Conservation (phyloP, 1,140 invertebrate genomes). For the Patella vulgata region DNA sequence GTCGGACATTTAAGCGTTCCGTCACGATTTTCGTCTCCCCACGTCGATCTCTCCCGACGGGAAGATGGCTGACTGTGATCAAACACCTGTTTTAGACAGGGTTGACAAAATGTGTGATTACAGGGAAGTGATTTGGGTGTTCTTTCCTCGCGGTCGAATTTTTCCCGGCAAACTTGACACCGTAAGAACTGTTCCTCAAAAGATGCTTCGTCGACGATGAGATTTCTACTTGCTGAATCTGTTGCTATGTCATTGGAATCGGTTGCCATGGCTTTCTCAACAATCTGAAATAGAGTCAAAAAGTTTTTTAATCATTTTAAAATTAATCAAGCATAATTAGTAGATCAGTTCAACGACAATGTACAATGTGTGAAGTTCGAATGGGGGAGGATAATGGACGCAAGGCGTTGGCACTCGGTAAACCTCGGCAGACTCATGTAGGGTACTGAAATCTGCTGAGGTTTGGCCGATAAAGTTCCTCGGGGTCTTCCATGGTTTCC, state of each 20-base stretch:
- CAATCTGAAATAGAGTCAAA: slow-evolving; percentile 8
- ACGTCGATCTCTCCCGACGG: slow-evolving; percentile 28
- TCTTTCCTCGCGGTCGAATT: slow-evolving; percentile 47
- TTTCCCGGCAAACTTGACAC: slow-evolving; percentile 56
- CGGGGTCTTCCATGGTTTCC: too few relatives aligned
- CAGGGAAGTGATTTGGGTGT: slow-evolving; percentile 56
- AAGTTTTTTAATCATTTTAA: neutral
- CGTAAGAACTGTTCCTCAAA: slow-evolving; percentile 61
- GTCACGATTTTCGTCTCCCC: slow-evolving; percentile 47
- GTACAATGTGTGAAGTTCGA: too few relatives aligned
- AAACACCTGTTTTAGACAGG: slow-evolving; percentile 53
- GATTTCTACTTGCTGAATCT: slow-evolving; percentile 32
- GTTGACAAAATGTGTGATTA: slow-evolving; percentile 58
- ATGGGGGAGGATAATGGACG: too few relatives aligned
- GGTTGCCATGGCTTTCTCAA: slow-evolving; percentile 24
- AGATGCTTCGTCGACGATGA: slow-evolving; percentile 55
- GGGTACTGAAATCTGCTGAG: too few relatives aligned
- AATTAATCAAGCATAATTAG: too few relatives aligned
- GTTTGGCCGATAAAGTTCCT: too few relatives aligned
- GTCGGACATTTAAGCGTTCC: slow-evolving; percentile 59
- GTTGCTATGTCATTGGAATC: slow-evolving; percentile 22
- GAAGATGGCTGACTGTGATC: slow-evolving; percentile 49
- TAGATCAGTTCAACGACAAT: too few relatives aligned
- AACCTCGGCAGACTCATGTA: too few relatives aligned
- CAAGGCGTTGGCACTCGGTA: too few relatives aligned